Percentiles rank a stretch among this genome's conserved stretches.
Conservation (phyloP, 2,113 vertebrate species). For the Dicerorhinus sumatrensis region DNA sequence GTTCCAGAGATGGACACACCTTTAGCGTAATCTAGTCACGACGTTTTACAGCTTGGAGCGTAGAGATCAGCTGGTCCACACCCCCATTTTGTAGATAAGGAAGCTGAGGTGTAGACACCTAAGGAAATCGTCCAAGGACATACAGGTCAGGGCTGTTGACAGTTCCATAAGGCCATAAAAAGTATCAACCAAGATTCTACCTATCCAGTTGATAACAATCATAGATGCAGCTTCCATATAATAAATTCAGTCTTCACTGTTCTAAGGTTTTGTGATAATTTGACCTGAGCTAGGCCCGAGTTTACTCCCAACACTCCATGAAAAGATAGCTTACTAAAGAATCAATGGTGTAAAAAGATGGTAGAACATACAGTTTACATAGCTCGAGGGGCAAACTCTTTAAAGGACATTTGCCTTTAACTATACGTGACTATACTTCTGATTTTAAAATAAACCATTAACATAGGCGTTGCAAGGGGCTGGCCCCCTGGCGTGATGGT, state of each 20-base stretch:
- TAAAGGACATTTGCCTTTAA: constrained; percentile 59
- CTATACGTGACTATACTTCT: constrained; percentile 20
- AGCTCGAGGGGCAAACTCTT: neutral
- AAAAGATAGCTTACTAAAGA: constrained; percentile 62
- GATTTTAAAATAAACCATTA: constrained; percentile 60
- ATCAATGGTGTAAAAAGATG: constrained; percentile 26
- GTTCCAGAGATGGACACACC: neutral
- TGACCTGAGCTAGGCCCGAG: constrained; percentile 38
- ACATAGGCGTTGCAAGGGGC: neutral
- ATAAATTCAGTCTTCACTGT: constrained; percentile 1
- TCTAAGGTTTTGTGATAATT: constrained; percentile 40
- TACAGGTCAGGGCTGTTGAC: neutral
- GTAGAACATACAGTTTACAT: neutral
- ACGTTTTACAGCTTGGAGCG: neutral
- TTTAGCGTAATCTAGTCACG: neutral
- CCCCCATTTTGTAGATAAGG: neutral
- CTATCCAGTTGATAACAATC: constrained; percentile 7
- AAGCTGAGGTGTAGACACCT: neutral
- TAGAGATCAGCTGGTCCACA: neutral
- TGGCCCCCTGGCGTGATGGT: too few species aligned
- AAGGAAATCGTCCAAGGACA: neutral
- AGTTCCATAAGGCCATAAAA: constrained; percentile 52
- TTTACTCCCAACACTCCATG: constrained; percentile 40
- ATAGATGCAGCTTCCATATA: neutral
- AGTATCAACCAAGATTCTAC: neutral